Percentiles rank a stretch among this genome's conserved stretches.
Evolutionary conservation across 2,113 vertebrate species (phyloP).

Genomic region (Poeciliopsis prolifica): DNA sequence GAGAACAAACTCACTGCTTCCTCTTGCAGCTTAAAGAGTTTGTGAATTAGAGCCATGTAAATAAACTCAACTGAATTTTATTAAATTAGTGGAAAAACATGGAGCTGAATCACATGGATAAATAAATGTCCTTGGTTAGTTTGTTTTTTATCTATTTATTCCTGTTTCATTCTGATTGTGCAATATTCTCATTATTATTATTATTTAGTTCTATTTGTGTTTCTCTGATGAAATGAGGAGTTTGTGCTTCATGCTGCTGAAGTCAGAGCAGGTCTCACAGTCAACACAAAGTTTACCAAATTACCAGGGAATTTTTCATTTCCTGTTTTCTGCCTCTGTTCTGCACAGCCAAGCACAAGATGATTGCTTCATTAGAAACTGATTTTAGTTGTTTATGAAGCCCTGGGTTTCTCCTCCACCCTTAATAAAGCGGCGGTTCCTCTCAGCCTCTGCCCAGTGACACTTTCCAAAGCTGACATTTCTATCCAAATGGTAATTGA

Average conservation of each 20-base stretch:
- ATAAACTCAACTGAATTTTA: too few relatives aligned
- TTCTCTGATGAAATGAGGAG: background rate
- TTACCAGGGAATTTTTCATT: conserved; percentile 9
- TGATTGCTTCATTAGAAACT: conserved; percentile 46
- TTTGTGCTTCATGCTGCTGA: background rate
- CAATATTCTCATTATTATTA: background rate
- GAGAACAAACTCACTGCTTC: too few relatives aligned
- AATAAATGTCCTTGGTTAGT: too few relatives aligned
- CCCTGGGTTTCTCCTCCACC: conserved; percentile 15
- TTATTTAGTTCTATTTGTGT: background rate
- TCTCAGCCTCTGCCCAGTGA: conserved; percentile 60
- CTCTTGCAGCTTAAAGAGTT: too few relatives aligned
- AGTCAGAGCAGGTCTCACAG: background rate
- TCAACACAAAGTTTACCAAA: background rate
- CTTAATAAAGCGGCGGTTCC: conserved; percentile 47
- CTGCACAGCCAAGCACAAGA: conserved; percentile 10
- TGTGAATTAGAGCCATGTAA: too few relatives aligned
- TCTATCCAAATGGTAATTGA: conserved; percentile 78
- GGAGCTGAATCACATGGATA: too few relatives aligned
- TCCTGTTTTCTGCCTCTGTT: conserved; percentile 10
- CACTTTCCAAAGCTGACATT: conserved; percentile 72
- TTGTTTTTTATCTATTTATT: too few relatives aligned
- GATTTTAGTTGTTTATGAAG: conserved; percentile 37
- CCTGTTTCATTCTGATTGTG: too few relatives aligned
- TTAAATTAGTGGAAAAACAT: too few relatives aligned